These are phyloP conservation scores for Electrophaes corylata DNA, from an alignment of 2,888 invertebrate genomes.

Conservation along the genomic window DNA sequence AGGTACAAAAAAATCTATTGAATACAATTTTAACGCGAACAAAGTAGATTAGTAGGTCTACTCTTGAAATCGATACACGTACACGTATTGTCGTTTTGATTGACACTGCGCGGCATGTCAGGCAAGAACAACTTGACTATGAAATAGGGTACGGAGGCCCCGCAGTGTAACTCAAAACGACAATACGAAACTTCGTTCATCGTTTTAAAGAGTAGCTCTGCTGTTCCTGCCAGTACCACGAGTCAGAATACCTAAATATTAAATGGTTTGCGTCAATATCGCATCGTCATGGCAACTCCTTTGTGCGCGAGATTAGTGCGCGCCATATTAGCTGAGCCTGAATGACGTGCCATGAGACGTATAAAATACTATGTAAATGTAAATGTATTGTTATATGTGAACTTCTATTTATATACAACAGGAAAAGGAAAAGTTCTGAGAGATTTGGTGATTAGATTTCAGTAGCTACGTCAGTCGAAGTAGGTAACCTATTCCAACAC, in stretches of 20 bases:
- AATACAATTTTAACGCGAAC: no score
- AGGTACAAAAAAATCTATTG: no score
- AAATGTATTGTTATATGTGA: constrained; percentile 22
- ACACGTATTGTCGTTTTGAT: no score
- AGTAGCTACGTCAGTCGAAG: not conserved
- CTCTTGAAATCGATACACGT: no score
- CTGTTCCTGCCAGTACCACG: constrained; percentile 51
- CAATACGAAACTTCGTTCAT: no score
- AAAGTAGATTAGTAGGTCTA: no score
- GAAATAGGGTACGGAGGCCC: no score
- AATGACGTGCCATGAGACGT: constrained; percentile 38
- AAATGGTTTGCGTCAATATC: constrained; percentile 78
- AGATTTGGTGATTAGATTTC: constrained; percentile 1
- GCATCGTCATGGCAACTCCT: constrained; percentile 79
- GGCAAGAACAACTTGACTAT: no score
- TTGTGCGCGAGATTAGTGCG: constrained; percentile 77
- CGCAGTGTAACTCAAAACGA: no score
- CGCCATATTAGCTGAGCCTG: constrained; percentile 70
- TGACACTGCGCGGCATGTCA: no score
- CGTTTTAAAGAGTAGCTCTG: no score
- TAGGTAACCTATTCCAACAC: not conserved
- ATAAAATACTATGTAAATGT: constrained; percentile 30
- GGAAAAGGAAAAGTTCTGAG: constrained; percentile 19
- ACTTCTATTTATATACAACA: constrained; percentile 22
- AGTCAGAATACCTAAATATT: constrained; percentile 79